Conservation (phyloP, 2,113 vertebrate species). For the Xenopus laevis region DNA sequence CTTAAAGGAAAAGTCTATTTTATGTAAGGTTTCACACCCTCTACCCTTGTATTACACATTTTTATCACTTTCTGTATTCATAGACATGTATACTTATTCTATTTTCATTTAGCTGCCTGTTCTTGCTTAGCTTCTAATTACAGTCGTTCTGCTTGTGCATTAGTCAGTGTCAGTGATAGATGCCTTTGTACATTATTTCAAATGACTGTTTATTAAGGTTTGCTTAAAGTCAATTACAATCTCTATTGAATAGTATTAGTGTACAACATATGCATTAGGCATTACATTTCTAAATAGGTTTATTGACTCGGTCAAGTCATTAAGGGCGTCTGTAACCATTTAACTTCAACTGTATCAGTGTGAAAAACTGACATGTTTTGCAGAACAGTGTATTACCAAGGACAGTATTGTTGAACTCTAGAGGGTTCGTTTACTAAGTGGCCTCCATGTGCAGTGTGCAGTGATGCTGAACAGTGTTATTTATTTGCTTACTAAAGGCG, state of each 20-base stretch:
- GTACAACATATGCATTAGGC: background rate
- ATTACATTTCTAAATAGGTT: constrained; percentile 4
- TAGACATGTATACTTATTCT: background rate
- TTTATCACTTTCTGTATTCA: background rate
- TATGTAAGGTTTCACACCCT: too few relatives aligned
- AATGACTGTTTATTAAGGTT: background rate
- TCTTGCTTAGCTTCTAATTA: background rate
- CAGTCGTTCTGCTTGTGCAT: background rate
- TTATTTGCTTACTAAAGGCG: too few relatives aligned
- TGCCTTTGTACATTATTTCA: background rate
- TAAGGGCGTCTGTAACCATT: background rate
- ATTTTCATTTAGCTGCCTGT: background rate
- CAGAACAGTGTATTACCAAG: background rate
- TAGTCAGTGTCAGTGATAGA: background rate
- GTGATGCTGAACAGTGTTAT: too few relatives aligned
- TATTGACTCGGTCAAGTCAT: background rate
- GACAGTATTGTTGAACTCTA: background rate
- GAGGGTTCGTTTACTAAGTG: too few relatives aligned
- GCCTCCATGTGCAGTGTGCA: too few relatives aligned
- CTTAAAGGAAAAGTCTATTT: too few relatives aligned
- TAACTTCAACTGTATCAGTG: background rate
- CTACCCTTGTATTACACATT: too few relatives aligned
- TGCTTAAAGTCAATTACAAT: constrained; percentile 3
- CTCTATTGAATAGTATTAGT: background rate
- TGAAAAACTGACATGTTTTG: background rate